A percentile compares a stretch with the other conserved stretches of the same genome.
Conservation (phyloP, 2,113 vertebrate species). For the Felis catus region F.catus_Fca126_mat1.0 CM031426.1:41975501-41976000, state of each 20-base stretch:
- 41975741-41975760: neutral
- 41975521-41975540: neutral
- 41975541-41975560: neutral
- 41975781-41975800: neutral
- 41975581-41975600: neutral
- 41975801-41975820: neutral
- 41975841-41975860: neutral
- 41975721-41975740: neutral
- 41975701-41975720: neutral
- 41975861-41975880: neutral
- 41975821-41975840: neutral
- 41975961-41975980: accelerated
- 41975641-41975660: neutral
- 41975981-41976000: accelerated
- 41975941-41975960: neutral
- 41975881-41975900: neutral
- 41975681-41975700: accelerated
- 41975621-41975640: neutral
- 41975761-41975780: neutral
- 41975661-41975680: accelerated
- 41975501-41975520: neutral
- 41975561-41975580: neutral
- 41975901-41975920: neutral
- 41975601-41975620: neutral
- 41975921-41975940: neutral